A percentile compares a stretch with the other conserved stretches of the same genome.
Evolutionary conservation across 2,888 invertebrate species (phyloP).

Genomic region (Idaea dimidiata): DNA sequence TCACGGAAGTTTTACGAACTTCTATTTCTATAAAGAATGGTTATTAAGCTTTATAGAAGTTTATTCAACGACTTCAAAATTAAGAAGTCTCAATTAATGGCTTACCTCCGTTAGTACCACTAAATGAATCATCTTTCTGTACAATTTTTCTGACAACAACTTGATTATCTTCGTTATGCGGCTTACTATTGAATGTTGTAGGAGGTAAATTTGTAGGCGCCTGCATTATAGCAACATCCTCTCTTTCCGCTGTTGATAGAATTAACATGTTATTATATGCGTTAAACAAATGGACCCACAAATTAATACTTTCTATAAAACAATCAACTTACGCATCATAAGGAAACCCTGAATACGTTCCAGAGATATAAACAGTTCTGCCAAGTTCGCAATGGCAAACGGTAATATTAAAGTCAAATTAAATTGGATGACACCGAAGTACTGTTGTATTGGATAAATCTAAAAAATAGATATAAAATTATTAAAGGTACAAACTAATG

Average conservation of each 20-base stretch:
- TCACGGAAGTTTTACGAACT: conserved; percentile 19
- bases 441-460: conserved; percentile 82
- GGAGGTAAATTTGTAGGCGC: neutral
- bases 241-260: conserved; percentile 55
- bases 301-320: neutral
- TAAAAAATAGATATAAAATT: conserved; percentile 40
- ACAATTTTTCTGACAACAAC: neutral
- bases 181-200: neutral
- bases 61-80: neutral
- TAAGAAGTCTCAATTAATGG: neutral
- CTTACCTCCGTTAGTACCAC: conserved; percentile 22
- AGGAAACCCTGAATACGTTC: conserved; percentile 81
- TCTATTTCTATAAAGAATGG: conserved; percentile 16
- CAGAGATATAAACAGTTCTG: conserved; percentile 81
- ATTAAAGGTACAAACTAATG: neutral
- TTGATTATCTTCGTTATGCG: neutral
- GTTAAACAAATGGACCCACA: neutral
- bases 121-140: neutral
- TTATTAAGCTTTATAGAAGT: conserved; percentile 11
- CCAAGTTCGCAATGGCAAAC: conserved; percentile 75
- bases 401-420: conserved; percentile 81
- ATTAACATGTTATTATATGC: conserved; percentile 1
- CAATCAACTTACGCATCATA: conserved; percentile 60
- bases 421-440: conserved; percentile 78
- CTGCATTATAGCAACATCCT: conserved; percentile 39